Percentiles rank a stretch among this genome's conserved stretches.
Evolutionary conservation across 1,140 invertebrate genomes (phyloP).

Genomic region (Diuraphis noxia): DNA sequence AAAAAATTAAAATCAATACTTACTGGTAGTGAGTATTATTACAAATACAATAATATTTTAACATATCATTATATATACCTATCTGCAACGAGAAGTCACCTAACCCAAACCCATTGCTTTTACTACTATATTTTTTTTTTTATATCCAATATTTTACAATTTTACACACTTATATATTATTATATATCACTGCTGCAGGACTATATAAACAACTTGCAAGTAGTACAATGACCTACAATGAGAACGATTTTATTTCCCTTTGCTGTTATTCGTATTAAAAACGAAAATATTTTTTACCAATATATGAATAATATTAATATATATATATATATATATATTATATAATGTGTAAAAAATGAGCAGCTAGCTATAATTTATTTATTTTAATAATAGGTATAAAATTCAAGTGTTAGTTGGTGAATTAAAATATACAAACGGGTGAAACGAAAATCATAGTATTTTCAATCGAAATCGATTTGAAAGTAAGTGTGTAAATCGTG

Average conservation of each 20-base stretch:
- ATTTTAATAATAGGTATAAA: neutral
- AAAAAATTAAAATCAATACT: slow-evolving; percentile 28
- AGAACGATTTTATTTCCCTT: slow-evolving; percentile 32
- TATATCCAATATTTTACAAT: neutral
- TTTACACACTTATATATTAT: neutral
- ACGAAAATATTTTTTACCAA: slow-evolving; percentile 4
- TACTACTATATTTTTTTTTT: neutral
- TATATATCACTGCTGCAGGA: neutral
- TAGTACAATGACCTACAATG: slow-evolving; percentile 48
- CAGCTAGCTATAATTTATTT: neutral
- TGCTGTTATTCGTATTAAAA: neutral
- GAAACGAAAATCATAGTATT: neutral
- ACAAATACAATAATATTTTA: neutral
- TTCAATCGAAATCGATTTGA: slow-evolving; percentile 17
- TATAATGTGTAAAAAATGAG: neutral
- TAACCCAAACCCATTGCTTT: neutral
- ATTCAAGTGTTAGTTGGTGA: too few species aligned
- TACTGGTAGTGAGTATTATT: neutral
- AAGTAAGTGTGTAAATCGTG: neutral
- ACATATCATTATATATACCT: neutral
- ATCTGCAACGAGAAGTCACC: neutral
- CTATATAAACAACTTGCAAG: slow-evolving; percentile 15
- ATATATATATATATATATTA: neutral
- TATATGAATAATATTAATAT: too few species aligned
- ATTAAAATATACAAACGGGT: neutral